phyloP scores from a whole-genome alignment of 2,888 invertebrate species.

The Acrobasis repandana region DNA sequence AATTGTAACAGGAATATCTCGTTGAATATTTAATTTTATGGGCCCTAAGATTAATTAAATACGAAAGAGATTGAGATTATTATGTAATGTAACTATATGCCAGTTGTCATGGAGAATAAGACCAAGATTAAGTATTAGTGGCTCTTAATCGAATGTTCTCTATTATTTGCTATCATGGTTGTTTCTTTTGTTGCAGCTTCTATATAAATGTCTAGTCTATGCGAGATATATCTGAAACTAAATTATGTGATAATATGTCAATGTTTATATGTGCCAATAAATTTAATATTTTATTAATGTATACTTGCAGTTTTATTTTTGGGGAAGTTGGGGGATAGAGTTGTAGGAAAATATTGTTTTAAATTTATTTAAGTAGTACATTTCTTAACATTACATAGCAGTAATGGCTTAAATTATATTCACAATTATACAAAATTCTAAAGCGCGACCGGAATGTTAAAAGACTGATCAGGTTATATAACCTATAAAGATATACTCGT shows the following conservation, averaged over 20 bases:
- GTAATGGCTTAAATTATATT: slow-evolving; percentile 3
- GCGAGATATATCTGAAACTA: not conserved
- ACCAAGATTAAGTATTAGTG: no score
- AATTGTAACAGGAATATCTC: no score
- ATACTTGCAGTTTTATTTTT: slow-evolving; percentile 7
- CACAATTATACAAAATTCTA: not conserved
- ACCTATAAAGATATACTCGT: no score
- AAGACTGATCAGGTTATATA: no score
- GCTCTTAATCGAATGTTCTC: not conserved
- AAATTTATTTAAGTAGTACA: not conserved
- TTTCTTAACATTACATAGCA: not conserved
- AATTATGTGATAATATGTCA: slow-evolving; percentile 18
- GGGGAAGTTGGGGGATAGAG: not conserved
- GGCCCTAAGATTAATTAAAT: no score
- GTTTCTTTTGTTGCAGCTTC: not conserved
- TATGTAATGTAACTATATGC: no score
- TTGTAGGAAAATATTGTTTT: not conserved
- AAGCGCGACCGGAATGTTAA: no score
- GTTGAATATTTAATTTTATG: no score
- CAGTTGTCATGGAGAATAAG: no score
- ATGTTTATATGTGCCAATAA: slow-evolving; percentile 18
- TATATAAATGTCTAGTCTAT: slow-evolving; percentile 13
- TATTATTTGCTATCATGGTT: not conserved
- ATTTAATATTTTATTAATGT: slow-evolving; percentile 13
- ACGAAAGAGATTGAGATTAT: no score